These are phyloP conservation scores for Nesoenas mayeri DNA, from an alignment of 2,113 vertebrate genomes.

Conservation along the genomic window DNA sequence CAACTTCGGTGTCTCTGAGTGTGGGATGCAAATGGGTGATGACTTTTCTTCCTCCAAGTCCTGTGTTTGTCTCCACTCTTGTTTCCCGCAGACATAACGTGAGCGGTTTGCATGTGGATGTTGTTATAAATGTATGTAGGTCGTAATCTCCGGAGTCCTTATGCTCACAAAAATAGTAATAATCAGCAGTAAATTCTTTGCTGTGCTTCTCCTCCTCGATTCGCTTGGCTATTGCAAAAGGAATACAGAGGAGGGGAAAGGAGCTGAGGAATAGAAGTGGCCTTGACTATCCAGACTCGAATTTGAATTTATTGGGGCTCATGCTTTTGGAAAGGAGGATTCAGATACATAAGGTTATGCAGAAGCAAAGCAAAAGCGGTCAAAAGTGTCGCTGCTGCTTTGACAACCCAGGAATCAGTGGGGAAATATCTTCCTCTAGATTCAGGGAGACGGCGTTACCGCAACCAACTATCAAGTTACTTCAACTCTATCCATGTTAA, in stretches of 20 bases:
- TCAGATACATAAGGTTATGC: neutral
- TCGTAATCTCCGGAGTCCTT: neutral
- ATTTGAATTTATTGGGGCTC: neutral
- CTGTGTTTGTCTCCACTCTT: neutral
- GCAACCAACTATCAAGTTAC: neutral
- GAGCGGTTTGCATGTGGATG: neutral
- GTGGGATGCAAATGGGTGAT: neutral
- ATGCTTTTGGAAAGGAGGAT: neutral
- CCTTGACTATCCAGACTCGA: neutral
- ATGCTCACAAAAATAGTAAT: neutral
- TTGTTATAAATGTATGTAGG: neutral
- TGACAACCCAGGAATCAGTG: neutral
- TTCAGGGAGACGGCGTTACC: neutral
- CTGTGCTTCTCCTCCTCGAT: fast-evolving
- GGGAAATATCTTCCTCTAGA: neutral
- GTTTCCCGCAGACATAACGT: neutral
- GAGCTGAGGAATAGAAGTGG: neutral
- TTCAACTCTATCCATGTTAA: neutral
- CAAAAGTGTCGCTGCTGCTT: neutral
- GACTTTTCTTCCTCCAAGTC: neutral
- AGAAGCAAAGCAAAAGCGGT: neutral
- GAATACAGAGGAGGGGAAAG: neutral
- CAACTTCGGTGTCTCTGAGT: neutral
- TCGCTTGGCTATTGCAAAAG: neutral
- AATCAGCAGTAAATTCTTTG: neutral